These are phyloP conservation scores for Urocynchramus pylzowi DNA, from an alignment of 2,113 vertebrate genomes.

Conservation along the genomic window DNA sequence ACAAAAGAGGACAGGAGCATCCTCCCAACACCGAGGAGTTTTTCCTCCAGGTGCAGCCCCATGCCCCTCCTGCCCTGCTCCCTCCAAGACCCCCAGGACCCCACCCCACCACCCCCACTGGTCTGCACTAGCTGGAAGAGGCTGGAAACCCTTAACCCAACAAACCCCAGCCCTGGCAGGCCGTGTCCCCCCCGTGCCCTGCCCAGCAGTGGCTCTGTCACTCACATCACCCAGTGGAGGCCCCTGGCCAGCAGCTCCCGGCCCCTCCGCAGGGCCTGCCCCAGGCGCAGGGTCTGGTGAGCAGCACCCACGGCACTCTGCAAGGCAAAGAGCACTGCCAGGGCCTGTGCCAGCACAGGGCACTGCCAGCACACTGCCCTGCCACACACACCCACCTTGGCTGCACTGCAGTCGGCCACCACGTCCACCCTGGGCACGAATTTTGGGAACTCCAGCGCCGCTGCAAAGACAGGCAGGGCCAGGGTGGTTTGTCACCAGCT, in stretches of 20 bases:
- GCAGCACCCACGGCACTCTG: constrained; percentile 80
- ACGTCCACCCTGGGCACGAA: constrained; percentile 84
- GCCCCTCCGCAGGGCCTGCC: constrained; percentile 65
- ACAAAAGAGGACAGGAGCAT: neutral
- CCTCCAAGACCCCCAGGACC: neutral
- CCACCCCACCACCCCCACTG: neutral
- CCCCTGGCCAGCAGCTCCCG: constrained; percentile 81
- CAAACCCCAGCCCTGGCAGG: neutral
- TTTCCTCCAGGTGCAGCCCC: neutral
- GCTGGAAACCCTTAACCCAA: neutral
- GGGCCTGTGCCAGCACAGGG: neutral
- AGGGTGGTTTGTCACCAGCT: no score
- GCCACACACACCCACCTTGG: constrained; percentile 76
- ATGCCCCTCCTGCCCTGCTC: fast-evolving
- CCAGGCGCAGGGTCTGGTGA: constrained; percentile 83
- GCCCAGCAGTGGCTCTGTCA: neutral
- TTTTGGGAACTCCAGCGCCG: constrained; percentile 73
- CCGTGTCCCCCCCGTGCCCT: neutral
- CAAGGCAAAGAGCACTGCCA: neutral
- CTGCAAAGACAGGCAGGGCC: constrained; percentile 29
- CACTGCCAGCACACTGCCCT: fast-evolving
- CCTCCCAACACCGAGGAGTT: fast-evolving
- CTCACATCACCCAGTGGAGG: constrained; percentile 85
- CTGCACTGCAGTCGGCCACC: constrained; percentile 78
- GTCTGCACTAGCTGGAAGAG: fast-evolving